Evolutionary conservation across 1,140 invertebrate genomes (phyloP), one percentile per base, ranked within the genome.

Genomic region (Hyles euphorbiae): DNA sequence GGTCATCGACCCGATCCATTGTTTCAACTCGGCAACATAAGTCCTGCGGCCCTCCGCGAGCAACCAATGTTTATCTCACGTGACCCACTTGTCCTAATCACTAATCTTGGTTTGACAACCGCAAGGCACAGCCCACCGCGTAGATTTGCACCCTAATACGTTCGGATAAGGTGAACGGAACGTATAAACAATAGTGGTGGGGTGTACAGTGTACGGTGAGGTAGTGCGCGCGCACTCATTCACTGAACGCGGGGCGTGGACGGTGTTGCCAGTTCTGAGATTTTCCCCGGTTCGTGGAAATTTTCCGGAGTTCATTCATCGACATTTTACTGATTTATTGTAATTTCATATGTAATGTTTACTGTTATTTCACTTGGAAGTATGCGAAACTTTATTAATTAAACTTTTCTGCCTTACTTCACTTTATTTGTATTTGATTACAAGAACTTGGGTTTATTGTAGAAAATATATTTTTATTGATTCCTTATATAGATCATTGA

Each of bases 191-290:
- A 44, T 44, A 9, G 40, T 32, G 53, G 53, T 44, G 36, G 53
- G 40, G 12, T 54, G 53, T 54, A 54, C 40, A 44, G 43, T 34
- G 34, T 36, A 40, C 51, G 7, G 51, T 2, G 22, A 22, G 22
- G 22, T 22, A 22, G 46, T 65, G 63, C 83, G 83, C 83, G 81
- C 83, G 83, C 83, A 82, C 63, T 68, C 82, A 85, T 85, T 85
- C 82, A 85, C 65, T 53, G 62, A 57, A 45, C 50, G 56, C 53
- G 61, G 66, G 53, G 58, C 22, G n/a, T 54, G 12, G 11, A 40
- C 22, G 40, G 53, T 40, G 53, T 45, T 54, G 40, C 53, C 40
- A 44, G 12, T 9, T 44, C 4, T 54, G 4, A 54, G 3, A 44
- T 54, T n/a, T 22, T 33, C 12, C 53, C 36, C 5, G 8, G 4